Conservation (phyloP, 2,113 vertebrate genomes). For the Bagarius yarrelli region DNA sequence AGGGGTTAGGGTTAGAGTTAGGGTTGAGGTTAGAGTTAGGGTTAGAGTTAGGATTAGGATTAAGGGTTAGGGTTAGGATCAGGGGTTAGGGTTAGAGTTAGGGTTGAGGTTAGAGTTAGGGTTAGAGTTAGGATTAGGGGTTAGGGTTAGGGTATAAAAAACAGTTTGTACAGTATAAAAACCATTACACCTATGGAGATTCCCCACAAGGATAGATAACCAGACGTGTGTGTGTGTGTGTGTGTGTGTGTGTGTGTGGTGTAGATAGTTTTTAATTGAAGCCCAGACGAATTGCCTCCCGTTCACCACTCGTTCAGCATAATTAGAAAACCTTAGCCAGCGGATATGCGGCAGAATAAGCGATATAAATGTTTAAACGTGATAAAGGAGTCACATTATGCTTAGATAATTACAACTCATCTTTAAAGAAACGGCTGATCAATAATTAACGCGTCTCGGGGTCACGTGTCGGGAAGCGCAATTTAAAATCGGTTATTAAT, state of each 20-base stretch:
- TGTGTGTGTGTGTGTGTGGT: slow-evolving; percentile 27
- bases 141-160: too few species aligned
- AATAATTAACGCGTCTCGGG: slow-evolving; percentile 67
- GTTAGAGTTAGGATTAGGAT: too few species aligned
- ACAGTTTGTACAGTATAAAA: too few species aligned
- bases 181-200: too few species aligned
- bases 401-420: slow-evolving; percentile 67
- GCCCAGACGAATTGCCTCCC: slow-evolving; percentile 60
- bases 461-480: slow-evolving; percentile 55
- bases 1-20: too few species aligned
- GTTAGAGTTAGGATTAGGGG: too few species aligned
- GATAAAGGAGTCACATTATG: slow-evolving; percentile 70
- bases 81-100: too few species aligned
- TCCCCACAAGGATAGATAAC: too few species aligned
- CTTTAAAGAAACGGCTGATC: slow-evolving; percentile 63
- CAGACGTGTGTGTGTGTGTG: too few species aligned
- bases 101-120: too few species aligned
- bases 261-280: slow-evolving; percentile 57
- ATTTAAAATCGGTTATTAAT: slow-evolving; percentile 66
- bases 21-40: too few species aligned
- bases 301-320: slow-evolving; percentile 63
- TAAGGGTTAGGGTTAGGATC: too few species aligned
- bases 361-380: slow-evolving; percentile 74
- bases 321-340: slow-evolving; percentile 67
- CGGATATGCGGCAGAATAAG: slow-evolving; percentile 65